Evolutionary conservation across 2,113 vertebrate species (phyloP).

Genomic region (Rhipidura dahli): DNA sequence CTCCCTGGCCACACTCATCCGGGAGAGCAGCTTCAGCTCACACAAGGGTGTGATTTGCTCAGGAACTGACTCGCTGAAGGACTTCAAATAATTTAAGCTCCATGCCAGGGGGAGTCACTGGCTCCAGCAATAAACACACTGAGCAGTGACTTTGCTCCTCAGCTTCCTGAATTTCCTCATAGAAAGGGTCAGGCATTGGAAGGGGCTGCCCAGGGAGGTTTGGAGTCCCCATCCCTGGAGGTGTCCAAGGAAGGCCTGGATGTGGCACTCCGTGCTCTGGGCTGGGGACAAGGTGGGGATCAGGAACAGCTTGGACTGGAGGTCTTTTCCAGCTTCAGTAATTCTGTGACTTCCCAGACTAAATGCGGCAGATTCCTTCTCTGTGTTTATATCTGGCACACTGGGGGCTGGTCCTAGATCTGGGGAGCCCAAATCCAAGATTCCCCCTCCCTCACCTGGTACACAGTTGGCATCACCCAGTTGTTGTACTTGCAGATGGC

Average conservation of each 20-base stretch:
- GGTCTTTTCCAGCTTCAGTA: background rate
- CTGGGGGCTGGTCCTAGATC: rapidly evolving
- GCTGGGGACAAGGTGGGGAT: background rate
- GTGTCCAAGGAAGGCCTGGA: background rate
- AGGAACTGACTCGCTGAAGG: background rate
- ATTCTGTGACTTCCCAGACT: background rate
- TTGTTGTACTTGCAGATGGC: constrained; percentile 84
- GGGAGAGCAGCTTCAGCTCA: rapidly evolving
- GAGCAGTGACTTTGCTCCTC: background rate
- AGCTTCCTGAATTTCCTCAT: background rate
- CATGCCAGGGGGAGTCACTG: constrained; percentile 64
- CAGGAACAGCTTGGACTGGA: background rate
- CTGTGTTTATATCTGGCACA: background rate
- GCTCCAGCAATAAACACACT: background rate
- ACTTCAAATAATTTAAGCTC: constrained; percentile 31
- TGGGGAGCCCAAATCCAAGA: background rate
- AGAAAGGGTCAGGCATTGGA: background rate
- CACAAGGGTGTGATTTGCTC: background rate
- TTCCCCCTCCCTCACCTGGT: constrained; percentile 80
- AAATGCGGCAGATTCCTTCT: background rate
- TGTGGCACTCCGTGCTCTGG: background rate
- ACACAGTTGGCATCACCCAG: constrained; percentile 89
- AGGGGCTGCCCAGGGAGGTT: background rate
- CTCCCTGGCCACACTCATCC: background rate
- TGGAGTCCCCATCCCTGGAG: background rate